Conservation (phyloP, 2,888 invertebrate genomes). For the Mactromeris polynyma region DNA sequence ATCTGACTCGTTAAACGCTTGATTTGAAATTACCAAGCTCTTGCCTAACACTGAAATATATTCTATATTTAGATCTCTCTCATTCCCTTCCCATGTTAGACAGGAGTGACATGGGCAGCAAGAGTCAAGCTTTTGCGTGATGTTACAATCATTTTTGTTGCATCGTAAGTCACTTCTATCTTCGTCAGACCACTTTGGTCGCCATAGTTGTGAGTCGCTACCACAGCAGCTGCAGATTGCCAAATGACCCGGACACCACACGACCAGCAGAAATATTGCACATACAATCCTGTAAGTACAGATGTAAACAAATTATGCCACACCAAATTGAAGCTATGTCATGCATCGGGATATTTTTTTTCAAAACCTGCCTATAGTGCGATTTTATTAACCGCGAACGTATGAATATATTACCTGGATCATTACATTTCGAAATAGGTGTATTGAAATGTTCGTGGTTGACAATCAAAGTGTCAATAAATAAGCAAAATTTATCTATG, state of each 20-base stretch:
- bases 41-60: constrained; percentile 38
- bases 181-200: constrained; percentile 15
- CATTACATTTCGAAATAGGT: too few species aligned
- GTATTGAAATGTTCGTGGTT: too few species aligned
- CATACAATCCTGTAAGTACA: too few species aligned
- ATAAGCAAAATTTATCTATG: too few species aligned
- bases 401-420: too few species aligned
- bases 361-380: too few species aligned
- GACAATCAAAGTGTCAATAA: too few species aligned
- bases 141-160: not conserved
- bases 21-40: constrained; percentile 15
- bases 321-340: too few species aligned
- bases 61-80: constrained; percentile 29
- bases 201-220: constrained; percentile 6
- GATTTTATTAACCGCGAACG: too few species aligned
- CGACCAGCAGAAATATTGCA: not conserved
- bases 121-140: not conserved
- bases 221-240: too few species aligned
- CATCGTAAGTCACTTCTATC: constrained; percentile 27
- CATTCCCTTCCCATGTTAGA: constrained; percentile 24
- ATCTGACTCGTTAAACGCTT: not conserved
- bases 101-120: constrained; percentile 40
- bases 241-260: not conserved
- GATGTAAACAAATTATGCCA: too few species aligned
- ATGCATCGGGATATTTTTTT: too few species aligned